Base-by-base conservation (phyloP, 2,888 invertebrate species). In the Calameuta filiformis region DNA sequence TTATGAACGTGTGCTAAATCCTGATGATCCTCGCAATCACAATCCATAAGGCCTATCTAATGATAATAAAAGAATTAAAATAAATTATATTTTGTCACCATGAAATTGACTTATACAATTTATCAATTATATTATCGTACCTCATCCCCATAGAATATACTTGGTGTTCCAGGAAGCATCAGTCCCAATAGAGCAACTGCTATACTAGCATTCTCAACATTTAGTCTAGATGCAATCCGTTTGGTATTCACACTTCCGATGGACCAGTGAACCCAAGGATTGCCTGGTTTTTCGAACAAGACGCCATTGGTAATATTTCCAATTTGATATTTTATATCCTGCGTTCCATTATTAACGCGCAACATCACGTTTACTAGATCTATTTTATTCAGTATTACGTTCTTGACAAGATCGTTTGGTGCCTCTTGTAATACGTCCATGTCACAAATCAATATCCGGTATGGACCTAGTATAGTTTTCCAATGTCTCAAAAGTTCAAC, bases 71-170 rank as follows among this genome's bases (percentile, higher is more conserved):
- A 23, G 23, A 71, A 71, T 71, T 4, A 12, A 71, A 71, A 71
- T 33, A 71, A 33, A 71, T 71, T 34, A 71, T 71, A 33, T 1
- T 31, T 71, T 31, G 31, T 71, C 31, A 34, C 3, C 12, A 34
- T 71, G 1, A 31, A 34, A 71, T 71, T 34, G 6, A 71, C 15
- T 33, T 31, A 12, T 33, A 12, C n/a, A n/a, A n/a, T 31, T 71
- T 71, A 31, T 23, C 31, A 34, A 31, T 33, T 9, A 31, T 34
- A 71, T 34, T 12, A 6, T 71, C 95, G 96, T 81, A 98, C 95
- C 93, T 98, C 98, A 90, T 98, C 98, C 0, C 98, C 98, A 91
- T 98, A 98, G 92, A 98, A 97, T 85, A 98, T 94, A 84, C 95
- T 96, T 0, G 97, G 94, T 1, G 97, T 97, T 4, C 96, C 98